phyloP scores from a whole-genome alignment of 2,888 invertebrate species.

The Ferrisia virgata region DNA sequence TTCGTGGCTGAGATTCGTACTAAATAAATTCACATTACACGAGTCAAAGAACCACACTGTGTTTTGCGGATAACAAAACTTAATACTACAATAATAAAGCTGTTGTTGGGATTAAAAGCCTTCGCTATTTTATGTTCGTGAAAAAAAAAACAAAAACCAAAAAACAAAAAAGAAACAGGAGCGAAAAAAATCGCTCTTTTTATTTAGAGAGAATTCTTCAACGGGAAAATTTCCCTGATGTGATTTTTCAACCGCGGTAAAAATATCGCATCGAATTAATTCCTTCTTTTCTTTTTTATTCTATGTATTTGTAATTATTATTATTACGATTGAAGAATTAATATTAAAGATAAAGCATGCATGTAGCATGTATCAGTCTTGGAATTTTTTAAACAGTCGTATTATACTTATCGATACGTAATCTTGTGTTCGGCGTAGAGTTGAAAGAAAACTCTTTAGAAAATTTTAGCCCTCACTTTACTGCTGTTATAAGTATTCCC shows the following conservation, averaged over 20 bases:
- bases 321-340: too few relatives aligned
- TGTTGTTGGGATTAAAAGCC: conserved; percentile 36
- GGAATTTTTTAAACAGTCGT: too few relatives aligned
- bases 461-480: too few relatives aligned
- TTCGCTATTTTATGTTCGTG: not conserved
- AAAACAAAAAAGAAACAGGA: not conserved
- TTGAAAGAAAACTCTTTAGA: too few relatives aligned
- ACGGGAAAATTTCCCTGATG: not conserved
- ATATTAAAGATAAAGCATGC: too few relatives aligned
- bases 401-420: too few relatives aligned
- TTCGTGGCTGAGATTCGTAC: conserved; percentile 35
- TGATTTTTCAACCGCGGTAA: not conserved
- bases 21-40: conserved; percentile 41
- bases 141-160: not conserved
- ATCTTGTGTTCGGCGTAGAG: too few relatives aligned
- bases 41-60: conserved; percentile 41
- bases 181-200: not conserved
- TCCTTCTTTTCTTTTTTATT: not conserved
- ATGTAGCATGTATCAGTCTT: too few relatives aligned
- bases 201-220: not conserved
- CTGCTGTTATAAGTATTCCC: not conserved
- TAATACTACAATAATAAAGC: conserved; percentile 20
- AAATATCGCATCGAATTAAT: not conserved
- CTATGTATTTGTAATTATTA: too few relatives aligned
- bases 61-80: conserved; percentile 37